Evolutionary conservation across 2,113 vertebrate species (phyloP).

Genomic region (Ctenomys sociabilis): DNA sequence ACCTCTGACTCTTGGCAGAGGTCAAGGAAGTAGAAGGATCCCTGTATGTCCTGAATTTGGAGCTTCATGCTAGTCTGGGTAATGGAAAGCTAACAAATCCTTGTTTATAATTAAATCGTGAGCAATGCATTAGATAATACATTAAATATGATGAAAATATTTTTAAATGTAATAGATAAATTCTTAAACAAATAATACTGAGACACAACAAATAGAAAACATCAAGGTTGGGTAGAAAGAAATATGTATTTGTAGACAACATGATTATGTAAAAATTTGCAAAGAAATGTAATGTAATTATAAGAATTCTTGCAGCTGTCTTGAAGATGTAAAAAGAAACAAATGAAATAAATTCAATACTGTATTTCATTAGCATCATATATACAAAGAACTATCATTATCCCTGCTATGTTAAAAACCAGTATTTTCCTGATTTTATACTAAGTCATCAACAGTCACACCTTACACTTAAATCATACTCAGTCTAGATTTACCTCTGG

Average conservation of each 20-base stretch:
- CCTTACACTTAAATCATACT: background rate
- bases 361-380: background rate
- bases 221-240: background rate
- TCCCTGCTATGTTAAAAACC: background rate
- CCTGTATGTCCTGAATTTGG: background rate
- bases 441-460: background rate
- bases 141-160: background rate
- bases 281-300: background rate
- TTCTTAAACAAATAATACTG: background rate
- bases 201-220: background rate
- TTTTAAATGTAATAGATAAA: background rate
- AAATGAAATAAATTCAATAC: background rate
- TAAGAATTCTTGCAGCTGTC: background rate
- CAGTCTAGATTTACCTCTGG: background rate
- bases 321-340: background rate
- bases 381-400: background rate
- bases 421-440: background rate
- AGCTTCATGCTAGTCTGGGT: background rate
- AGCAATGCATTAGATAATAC: background rate
- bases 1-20: background rate
- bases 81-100: background rate
- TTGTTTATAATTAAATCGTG: background rate
- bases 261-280: background rate
- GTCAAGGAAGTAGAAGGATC: background rate
- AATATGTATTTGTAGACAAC: background rate